Evolutionary conservation across 2,113 vertebrate species (phyloP).

Genomic region (Acinonyx jubatus): DNA sequence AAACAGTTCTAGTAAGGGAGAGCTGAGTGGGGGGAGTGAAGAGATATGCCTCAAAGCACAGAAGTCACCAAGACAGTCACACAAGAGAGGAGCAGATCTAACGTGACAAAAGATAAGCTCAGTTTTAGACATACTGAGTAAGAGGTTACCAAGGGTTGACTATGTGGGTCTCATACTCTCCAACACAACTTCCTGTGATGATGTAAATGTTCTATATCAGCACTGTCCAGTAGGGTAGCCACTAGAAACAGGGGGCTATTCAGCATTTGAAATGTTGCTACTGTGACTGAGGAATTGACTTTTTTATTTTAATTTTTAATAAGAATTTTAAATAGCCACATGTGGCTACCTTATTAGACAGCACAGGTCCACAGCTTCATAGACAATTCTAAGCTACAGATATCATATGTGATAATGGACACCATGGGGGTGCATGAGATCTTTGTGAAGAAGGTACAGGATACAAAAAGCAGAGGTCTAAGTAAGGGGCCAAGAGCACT

Average conservation of each 20-base stretch:
- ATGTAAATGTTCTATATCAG: background rate
- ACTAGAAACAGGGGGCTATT: background rate
- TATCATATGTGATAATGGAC: background rate
- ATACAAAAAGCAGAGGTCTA: background rate
- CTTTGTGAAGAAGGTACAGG: background rate
- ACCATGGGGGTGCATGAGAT: background rate
- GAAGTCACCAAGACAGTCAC: background rate
- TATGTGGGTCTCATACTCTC: fast-evolving
- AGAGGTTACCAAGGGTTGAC: background rate
- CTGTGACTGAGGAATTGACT: background rate
- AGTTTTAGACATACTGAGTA: background rate
- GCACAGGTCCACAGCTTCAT: background rate
- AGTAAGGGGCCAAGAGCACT: fast-evolving
- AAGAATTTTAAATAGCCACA: background rate
- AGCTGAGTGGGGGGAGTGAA: background rate
- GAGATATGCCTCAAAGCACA: background rate
- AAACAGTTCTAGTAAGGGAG: background rate
- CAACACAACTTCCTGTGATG: background rate
- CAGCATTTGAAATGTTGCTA: background rate
- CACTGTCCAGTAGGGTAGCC: background rate
- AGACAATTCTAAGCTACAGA: background rate
- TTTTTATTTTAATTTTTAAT: background rate
- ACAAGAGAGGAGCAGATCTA: background rate
- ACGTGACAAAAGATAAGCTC: background rate
- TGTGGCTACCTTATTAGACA: background rate